These are phyloP conservation scores for Drosophila cognata DNA, from an alignment of 2,888 invertebrate genomes.

Conservation along the genomic window DNA sequence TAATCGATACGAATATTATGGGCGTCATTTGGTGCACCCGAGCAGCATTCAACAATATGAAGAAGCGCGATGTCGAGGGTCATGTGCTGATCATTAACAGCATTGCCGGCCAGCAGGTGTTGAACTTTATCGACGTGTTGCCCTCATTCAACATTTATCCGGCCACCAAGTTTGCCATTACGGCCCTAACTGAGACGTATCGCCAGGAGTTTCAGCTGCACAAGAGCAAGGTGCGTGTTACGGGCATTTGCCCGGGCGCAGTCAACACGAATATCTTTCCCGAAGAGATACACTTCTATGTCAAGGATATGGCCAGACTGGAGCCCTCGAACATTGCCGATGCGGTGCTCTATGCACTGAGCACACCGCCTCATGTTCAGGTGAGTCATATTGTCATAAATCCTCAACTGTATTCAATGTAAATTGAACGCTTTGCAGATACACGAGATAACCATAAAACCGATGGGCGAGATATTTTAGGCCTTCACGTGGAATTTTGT, in stretches of 20 bases:
- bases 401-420: no score
- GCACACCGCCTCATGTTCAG: conserved; percentile 83
- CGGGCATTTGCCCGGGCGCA: conserved; percentile 83
- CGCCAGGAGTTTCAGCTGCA: conserved; percentile 84
- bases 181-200: conserved; percentile 84
- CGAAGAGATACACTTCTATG: conserved; percentile 81
- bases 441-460: conserved; percentile 83
- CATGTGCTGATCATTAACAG: conserved; percentile 86
- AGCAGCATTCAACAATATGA: conserved; percentile 86
- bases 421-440: conserved; percentile 63
- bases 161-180: conserved; percentile 84
- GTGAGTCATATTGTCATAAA: conserved; percentile 41
- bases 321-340: conserved; percentile 83
- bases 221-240: conserved; percentile 81
- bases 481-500: conserved; percentile 27
- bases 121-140: conserved; percentile 82
- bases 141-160: conserved; percentile 85
- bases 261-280: conserved; percentile 84
- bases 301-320: conserved; percentile 81
- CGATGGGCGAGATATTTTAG: conserved; percentile 83
- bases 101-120: conserved; percentile 83
- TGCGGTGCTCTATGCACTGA: conserved; percentile 82
- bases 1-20: conserved; percentile 86
- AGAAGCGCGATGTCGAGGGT: conserved; percentile 84
- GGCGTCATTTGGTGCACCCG: conserved; percentile 86